Base-by-base conservation (phyloP, 2,888 invertebrate genomes). In the Thymelicus lineola region DNA sequence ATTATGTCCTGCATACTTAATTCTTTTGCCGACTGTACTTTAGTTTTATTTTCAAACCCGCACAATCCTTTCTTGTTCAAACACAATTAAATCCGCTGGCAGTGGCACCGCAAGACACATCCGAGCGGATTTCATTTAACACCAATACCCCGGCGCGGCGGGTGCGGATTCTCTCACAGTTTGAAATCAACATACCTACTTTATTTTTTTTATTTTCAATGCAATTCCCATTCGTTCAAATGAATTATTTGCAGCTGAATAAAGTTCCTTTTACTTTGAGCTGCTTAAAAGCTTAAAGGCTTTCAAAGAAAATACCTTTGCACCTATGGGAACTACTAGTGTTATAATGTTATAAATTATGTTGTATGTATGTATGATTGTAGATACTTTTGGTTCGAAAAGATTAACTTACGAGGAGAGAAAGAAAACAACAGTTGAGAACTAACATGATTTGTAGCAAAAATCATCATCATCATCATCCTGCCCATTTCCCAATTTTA, bases 51-150 rank as follows among this genome's bases (percentile, higher is more conserved):
- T 15, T 20, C 10, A 10, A 46, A 28, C 6, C 17, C 36, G 36
- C 1, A 20, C 35, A 0, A 14, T 2, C 6, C 4, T 12, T 45
- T 53, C 38, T 15, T 55, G 53, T 64, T 36, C 38, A 20, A 53
- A 64, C 38, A 50, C 50, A 57, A 46, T 62, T 55, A 62, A 62
- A 62, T 53, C 50, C 69, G 64, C 64, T 59, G 1, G 9, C 69
- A 70, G 64, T 64, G 50, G 5, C 17, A 38, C 63, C 69, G 53
- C 63, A 58, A 57, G 42, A 48, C 17, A 66, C 46, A 36, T 20
- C 35, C 62, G 38, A 45, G 28, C 50, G 69, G 64, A 70, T 70
- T 70, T 64, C 50, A 69, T 69, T 69, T 53, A 70, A 70, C 64
- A 64, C 69, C 69, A 64, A 70, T 64, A 70, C 64, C 59, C 63